phyloP scores from a whole-genome alignment of 1,140 invertebrate species.

The Trachelipus rathkii region DNA sequence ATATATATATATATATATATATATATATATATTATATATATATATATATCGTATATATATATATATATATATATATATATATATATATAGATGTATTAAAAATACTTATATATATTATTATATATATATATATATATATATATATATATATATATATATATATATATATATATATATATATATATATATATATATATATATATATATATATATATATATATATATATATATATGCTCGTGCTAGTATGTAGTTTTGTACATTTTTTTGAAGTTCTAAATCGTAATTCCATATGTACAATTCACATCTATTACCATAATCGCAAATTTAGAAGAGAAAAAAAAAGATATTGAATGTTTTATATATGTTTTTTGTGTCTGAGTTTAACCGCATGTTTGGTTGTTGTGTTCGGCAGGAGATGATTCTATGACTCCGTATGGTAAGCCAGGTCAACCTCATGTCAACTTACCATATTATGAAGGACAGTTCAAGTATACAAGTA shows the following conservation, averaged over 20 bases:
- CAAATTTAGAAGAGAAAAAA: too few relatives aligned
- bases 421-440: background rate
- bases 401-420: slow-evolving; percentile 11
- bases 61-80: slow-evolving; percentile 11
- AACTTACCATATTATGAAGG: slow-evolving; percentile 74
- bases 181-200: slow-evolving; percentile 11
- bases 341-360: too few relatives aligned
- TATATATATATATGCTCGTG: slow-evolving; percentile 18
- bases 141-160: slow-evolving; percentile 9
- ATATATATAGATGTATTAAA: too few relatives aligned
- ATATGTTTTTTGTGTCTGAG: background rate
- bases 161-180: slow-evolving; percentile 11
- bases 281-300: too few relatives aligned
- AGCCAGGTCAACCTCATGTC: slow-evolving; percentile 50
- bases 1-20: slow-evolving; percentile 11
- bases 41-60: slow-evolving; percentile 1
- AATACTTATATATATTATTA: too few relatives aligned
- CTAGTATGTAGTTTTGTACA: too few relatives aligned
- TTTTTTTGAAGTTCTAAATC: too few relatives aligned
- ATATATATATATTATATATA: slow-evolving; percentile 11
- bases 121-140: slow-evolving; percentile 18
- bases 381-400: slow-evolving; percentile 5
- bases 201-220: slow-evolving; percentile 1
- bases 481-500: slow-evolving; percentile 70
- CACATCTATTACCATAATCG: too few relatives aligned